Base-by-base conservation (phyloP, 2,113 vertebrate genomes). In the Callipepla californica region DNA sequence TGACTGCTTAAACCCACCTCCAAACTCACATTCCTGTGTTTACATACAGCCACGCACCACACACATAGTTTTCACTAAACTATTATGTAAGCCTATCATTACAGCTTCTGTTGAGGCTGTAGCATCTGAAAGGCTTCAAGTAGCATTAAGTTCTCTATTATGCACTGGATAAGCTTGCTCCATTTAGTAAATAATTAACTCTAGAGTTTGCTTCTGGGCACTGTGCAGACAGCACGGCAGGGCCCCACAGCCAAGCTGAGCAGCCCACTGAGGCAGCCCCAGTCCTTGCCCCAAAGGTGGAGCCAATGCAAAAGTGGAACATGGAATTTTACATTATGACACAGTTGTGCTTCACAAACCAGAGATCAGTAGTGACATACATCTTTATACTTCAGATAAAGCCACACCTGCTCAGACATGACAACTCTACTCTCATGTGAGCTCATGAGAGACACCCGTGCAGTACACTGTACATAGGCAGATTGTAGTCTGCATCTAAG, bases 381-480 rank as follows among this genome's bases (percentile, higher is more conserved):
- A 7, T 50, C 20, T 79, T 57, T 30, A 85, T 26, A 18, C 30
- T 28, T 53, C 44, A 79, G 36, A 38, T 73, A 34, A 69, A 80
- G 59, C 50, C 34, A 44, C 40, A 15, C 25, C 59, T 47, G 21
- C 51, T 13, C 59, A 32, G 38, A 38, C 23, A 45, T 13, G 48
- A 83, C 50, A 34, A 50, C 53, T 51, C 57, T 42, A 1, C 44
- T 61, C 44, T 44, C 0, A 0, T 10, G n/a, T n/a, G 36, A 59
- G 59, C 44, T 44, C 0, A 0, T 8, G 30, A n/a, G 36, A 59
- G 59, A 18, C 10, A 25, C 5, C 34, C 28, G 7, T 20, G 4
- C 45, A 45, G 51, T 62, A 25, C 13, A 13, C 15, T 0, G 0
- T 22, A 57, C 34, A 47, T 1, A 45, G 9, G 40, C 3, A 51